Base-by-base conservation (phyloP, 1,140 invertebrate genomes). In the Drosophila melanogaster region DNA sequence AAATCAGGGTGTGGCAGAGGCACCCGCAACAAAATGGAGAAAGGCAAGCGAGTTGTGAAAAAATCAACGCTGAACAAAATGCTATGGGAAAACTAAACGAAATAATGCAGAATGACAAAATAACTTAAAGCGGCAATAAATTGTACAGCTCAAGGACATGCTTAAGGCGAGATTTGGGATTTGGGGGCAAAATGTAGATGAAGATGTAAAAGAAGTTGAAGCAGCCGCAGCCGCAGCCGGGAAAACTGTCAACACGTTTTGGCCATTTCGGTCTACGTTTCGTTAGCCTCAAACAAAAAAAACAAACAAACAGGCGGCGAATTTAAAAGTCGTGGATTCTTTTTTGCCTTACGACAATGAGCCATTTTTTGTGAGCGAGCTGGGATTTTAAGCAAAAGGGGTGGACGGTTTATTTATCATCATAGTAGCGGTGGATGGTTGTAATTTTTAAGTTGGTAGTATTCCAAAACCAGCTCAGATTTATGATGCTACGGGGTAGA, bases 21-120 rank as follows among this genome's bases (percentile, higher is more conserved):
- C 26, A 30, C 30, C 30, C 30, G 10, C 30, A 30, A 30, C 30
- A 30, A 30, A 30, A 30, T 22, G 19, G 19, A 10, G 5, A 37
- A 37, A 37, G 4, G 2, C 14, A 38, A 54, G 19, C 15, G 41
- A 55, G 40, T 17, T 12, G 22, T 47, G 44, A 6, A 17, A 40
- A 35, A 54, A 46, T 46, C 41, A 44, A 61, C 37, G 44, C 59
- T 19, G 30, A 47, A 44, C 40, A 55, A 26, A 30, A 38, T 35
- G 44, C 22, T 8, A 43, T n/a, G n/a, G 49, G 19, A 61, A 43
- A 71, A 77, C 56, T 71, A 71, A 78, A 78, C 76, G 49, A 72
- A 77, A 78, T 78, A 78, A 77, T 78, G 74, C 74, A 78, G 69
- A 22, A 78, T 77, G 76, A 78, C 76, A 77, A 78, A 78, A 77